Evolutionary conservation across 2,797 vertebrate genomes (phyloP), one percentile per base, ranked within the genome.

Genomic region (Pseudotriccus pelzelni): DNA sequence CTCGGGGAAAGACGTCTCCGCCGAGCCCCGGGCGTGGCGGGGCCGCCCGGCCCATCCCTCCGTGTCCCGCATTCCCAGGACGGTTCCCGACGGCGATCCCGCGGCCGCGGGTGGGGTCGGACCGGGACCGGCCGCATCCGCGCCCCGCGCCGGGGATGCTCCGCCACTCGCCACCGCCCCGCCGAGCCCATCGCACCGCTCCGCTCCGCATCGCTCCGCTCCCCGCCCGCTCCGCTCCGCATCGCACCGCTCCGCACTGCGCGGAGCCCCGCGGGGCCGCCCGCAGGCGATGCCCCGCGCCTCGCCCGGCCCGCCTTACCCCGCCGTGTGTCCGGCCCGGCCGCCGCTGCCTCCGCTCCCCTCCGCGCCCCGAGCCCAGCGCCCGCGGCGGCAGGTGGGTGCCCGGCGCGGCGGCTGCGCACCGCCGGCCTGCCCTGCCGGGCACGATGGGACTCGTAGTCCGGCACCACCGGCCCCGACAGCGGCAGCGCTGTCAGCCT

Each of bases 391-490:
- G 89, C 91, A 93, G 91, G 91, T 93, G 91, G 87, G 92, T 83
- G 91, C 91, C 83, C 78, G 83, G 83, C 87, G 79, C 79, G 79
- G 92, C 92, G 92, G 92, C 92, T 94, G 88, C 92, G 95, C 95
- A 95, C 22, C 43, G 72, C 81, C 47, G 75, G 58, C 89, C 82
- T 34, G 91, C 64, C 34, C 86, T 92, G 94, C 97, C 89, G 95
- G 88, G 98, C 96, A 97, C 95, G 74, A 93, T 96, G 97, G 98
- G 98, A 97, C 95, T 97, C 95, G 97, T 97, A 98, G 98, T 98
- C 92, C 92, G 62, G 52, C 85, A 6, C 44, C 37, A 37, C 39
- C 47, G 58, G 47, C 63, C 49, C 9, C n/a, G 24, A 7, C 46
- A 8, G 27, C 27, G 47, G 28, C 50, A 14, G 43, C 77, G 1